Evolutionary conservation across 2,797 vertebrate species (phyloP), one percentile per base, ranked within the genome.

Genomic region (Peromyscus melanophrys): DNA sequence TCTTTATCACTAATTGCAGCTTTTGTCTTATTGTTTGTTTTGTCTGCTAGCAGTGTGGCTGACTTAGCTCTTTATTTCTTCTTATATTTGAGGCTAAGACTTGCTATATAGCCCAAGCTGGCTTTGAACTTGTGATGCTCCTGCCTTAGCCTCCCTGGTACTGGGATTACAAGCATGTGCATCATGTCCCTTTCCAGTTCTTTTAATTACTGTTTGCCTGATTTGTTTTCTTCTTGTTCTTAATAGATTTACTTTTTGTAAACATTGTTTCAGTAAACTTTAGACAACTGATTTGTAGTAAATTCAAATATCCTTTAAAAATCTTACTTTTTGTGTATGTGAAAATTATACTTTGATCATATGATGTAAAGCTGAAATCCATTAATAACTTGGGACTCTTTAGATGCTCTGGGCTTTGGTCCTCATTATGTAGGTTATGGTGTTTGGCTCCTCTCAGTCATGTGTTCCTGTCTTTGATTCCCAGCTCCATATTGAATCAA

Each of bases 271-370:
- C 43, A 67, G 9, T 92, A 95, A 92, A 90, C n/a, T 83, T 93
- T 71, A 73, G 84, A 46, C 67, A 46, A 49, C 40, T 94, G 52
- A 13, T 95, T 97, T 90, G 37, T 69, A 90, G 40, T 76, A 82
- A 55, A 85, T 96, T 82, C 57, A 94, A 34, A 69, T 59, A 69
- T 89, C 65, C 61, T 46, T 90, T 85, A 27, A 90, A 95, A 92
- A 80, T 73, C 67, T 89, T 91, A 10, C 19, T 21, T 65, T 95
- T 65, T 92, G 40, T 94, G 14, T 46, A 17, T 88, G 37, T 94
- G 63, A 76, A 92, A 95, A 77, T 59, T 85, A 49, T 23, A 21
- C 69, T 83, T n/a, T 40, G 17, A 87, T 46, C n/a, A 16, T 95
- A 12, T 19, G 37, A 71, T 76, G 2, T 88, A 73, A 93, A 65